Base-by-base conservation (phyloP, 2,797 vertebrate species). In the Philypnodon macrostomus region DNA sequence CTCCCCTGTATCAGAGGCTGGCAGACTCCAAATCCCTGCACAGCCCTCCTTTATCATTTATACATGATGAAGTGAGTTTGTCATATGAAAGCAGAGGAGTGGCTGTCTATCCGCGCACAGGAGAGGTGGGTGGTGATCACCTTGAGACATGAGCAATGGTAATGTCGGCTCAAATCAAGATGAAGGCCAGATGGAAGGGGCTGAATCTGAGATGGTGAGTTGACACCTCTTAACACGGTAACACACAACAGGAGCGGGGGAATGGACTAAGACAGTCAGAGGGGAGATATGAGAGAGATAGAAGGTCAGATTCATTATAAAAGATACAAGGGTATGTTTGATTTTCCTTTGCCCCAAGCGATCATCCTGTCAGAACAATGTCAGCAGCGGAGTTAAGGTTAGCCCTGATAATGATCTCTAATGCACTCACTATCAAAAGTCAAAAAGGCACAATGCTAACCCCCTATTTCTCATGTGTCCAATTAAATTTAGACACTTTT, bases 251-350 rank as follows among this genome's bases (percentile, higher is more conserved):
- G 62, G 68, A 73, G n/a, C n/a, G n/a, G n/a, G n/a, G n/a, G n/a
- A 74, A 71, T 54, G 42, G 29, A 58, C 45, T 51, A 31, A 51
- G 70, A 61, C 54, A 71, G 59, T 68, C 29, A 36, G 48, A 63
- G 52, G 46, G 63, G 58, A 66, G 69, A 75, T 71, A 61, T 54
- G 55, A 70, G 66, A 32, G 48, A 59, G 57, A 67, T 49, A 65
- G 61, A 79, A 81, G 78, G 78, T 86, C 75, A 82, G 77, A 80
- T 83, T 83, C 73, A 84, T 83, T 80, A 82, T n/a, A 83, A 84
- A 77, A 75, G 77, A 86, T 78, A 79, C 70, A 68, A 67, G 62
- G 45, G 23, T 54, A 45, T 67, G 68, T 70, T 75, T 77, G 71
- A 77, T 81, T 81, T 71, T 29, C 66, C 50, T 51, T 65, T 55